A percentile compares a stretch with the other conserved stretches of the same genome.
Conservation (phyloP, 2,113 vertebrate genomes). For the Sceloporus tristichus region DNA sequence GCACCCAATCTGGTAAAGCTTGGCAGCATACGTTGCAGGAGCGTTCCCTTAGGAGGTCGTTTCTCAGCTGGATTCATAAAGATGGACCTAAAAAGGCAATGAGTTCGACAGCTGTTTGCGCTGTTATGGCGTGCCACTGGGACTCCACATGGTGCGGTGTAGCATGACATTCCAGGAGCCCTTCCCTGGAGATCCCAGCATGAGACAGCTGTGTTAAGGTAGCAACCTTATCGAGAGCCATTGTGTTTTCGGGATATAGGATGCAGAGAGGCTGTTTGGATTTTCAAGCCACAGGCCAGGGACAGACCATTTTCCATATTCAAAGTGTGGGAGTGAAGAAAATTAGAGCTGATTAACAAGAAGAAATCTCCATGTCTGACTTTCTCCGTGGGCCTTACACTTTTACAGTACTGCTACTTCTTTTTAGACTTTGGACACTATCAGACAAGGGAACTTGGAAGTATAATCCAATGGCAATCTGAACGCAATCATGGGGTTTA, state of each 20-base stretch:
- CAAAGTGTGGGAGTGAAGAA: neutral
- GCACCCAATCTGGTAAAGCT: conserved; percentile 62
- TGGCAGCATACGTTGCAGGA: conserved; percentile 43
- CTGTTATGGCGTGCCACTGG: conserved; percentile 43
- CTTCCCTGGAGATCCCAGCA: conserved; percentile 37
- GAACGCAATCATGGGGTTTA: too few relatives aligned
- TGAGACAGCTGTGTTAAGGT: conserved; percentile 25
- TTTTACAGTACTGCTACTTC: neutral
- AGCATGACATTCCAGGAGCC: conserved; percentile 52
- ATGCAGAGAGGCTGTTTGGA: conserved; percentile 19
- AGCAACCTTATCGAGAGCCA: conserved; percentile 1
- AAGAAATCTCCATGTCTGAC: neutral
- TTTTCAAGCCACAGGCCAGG: neutral
- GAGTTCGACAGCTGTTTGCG: conserved; percentile 62
- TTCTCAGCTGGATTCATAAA: conserved; percentile 56
- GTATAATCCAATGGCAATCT: too few relatives aligned
- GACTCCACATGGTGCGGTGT: conserved; percentile 31
- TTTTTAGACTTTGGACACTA: too few relatives aligned
- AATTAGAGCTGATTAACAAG: neutral
- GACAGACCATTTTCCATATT: neutral
- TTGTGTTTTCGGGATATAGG: neutral
- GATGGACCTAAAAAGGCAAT: conserved; percentile 56
- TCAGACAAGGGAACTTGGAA: too few relatives aligned
- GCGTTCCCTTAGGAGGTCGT: conserved; percentile 53
- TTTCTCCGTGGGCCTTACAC: neutral